Evolutionary conservation across 2,113 vertebrate species (phyloP).

Genomic region (Leiothrix lutea): DNA sequence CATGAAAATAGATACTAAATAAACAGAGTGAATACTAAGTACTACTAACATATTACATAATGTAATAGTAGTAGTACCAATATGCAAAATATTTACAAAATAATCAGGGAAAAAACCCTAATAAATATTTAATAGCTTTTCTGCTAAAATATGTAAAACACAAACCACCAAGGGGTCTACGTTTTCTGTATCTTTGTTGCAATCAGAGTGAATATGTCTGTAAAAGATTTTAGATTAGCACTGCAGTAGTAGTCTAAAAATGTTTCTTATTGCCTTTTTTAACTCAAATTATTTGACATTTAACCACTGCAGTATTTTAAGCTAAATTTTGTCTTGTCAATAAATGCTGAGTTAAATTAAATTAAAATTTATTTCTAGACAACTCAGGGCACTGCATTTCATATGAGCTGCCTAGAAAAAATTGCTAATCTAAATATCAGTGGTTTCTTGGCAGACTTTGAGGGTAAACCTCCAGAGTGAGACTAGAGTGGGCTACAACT

Average conservation of each 20-base stretch:
- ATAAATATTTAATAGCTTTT: background rate
- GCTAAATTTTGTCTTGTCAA: background rate
- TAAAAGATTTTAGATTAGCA: background rate
- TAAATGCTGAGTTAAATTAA: background rate
- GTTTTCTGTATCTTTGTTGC: background rate
- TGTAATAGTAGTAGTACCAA: too few species aligned
- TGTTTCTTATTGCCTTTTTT: background rate
- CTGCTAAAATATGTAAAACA: background rate
- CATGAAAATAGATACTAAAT: background rate
- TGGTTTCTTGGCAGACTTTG: rapidly evolving
- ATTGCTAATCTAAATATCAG: background rate
- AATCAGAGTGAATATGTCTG: background rate
- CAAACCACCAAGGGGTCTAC: rapidly evolving
- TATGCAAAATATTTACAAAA: background rate
- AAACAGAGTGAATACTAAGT: background rate
- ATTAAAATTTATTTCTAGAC: background rate
- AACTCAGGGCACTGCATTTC: background rate
- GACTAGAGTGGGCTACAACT: background rate
- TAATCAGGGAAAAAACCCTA: background rate
- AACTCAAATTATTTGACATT: background rate
- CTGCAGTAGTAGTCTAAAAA: background rate
- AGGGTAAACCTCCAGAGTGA: background rate
- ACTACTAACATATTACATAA: background rate
- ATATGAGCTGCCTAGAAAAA: background rate
- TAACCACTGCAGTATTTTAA: background rate